Conservation (phyloP, 1,140 invertebrate species). For the Penaeus indicus region DNA sequence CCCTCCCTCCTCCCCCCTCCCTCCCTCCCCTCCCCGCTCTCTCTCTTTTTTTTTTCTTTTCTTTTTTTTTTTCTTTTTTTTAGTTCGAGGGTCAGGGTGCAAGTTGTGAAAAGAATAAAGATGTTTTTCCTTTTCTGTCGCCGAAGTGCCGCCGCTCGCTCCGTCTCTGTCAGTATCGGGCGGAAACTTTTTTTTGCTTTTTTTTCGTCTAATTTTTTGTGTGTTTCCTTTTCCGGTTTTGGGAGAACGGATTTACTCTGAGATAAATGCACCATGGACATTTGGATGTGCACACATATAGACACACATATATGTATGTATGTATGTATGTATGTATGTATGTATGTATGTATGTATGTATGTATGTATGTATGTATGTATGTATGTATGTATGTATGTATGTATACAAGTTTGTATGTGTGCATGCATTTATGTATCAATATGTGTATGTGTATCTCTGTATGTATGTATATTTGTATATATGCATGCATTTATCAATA, state of each 20-base stretch:
- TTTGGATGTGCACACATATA: not conserved
- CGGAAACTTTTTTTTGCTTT: no score
- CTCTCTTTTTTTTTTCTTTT: not conserved
- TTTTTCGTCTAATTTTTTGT: not conserved
- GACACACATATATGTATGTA: no score
- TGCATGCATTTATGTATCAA: not conserved
- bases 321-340: constrained; percentile 3
- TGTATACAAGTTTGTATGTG: not conserved
- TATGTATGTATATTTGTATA: no score
- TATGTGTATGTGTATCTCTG: not conserved
- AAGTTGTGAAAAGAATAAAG: not conserved
- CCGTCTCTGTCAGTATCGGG: no score
- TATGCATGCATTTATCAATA: not conserved
- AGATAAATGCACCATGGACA: not conserved
- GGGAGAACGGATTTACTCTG: not conserved
- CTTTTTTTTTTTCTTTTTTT: not conserved
- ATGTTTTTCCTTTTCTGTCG: not conserved
- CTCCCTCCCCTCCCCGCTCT: not conserved
- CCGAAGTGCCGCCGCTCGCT: no score
- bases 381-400: not conserved
- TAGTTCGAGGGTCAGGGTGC: not conserved
- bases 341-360: not conserved
- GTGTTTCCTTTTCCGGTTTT: not conserved
- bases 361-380: no score
- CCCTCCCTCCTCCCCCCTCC: not conserved